Conservation (phyloP, 1,140 invertebrate species). For the Heliconius congener region DNA sequence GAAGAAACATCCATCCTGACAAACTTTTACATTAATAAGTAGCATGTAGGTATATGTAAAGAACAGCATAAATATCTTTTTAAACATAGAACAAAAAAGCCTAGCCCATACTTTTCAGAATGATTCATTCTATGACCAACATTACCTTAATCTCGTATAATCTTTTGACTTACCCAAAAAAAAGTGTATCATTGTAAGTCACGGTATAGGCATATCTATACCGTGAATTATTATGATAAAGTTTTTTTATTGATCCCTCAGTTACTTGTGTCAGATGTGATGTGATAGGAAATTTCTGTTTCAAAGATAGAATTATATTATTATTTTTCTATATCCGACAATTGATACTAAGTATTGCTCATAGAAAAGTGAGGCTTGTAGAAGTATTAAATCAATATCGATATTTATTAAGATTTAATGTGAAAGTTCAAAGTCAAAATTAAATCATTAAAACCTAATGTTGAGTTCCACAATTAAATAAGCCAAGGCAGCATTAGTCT, state of each 20-base stretch:
- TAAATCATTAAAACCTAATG: too few species aligned
- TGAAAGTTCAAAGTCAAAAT: too few species aligned
- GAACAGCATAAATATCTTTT: background rate
- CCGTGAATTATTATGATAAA: background rate
- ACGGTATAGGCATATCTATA: background rate
- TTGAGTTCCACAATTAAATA: too few species aligned
- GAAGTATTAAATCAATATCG: background rate
- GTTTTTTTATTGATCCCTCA: background rate
- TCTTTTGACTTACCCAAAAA: slow-evolving; percentile 1
- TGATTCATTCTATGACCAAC: background rate
- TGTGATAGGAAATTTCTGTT: background rate
- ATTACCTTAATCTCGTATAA: background rate
- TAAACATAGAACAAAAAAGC: background rate
- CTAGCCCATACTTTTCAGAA: background rate
- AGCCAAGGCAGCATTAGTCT: too few species aligned
- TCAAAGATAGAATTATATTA: background rate
- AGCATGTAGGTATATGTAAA: too few species aligned
- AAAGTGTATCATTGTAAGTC: too few species aligned
- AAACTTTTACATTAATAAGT: too few species aligned
- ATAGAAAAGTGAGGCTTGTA: too few species aligned
- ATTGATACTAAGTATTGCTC: too few species aligned
- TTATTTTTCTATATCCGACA: background rate
- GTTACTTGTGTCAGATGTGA: background rate
- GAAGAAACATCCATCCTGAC: too few species aligned
- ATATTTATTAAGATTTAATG: background rate